These are phyloP conservation scores for Enteromius argenteus DNA, from an alignment of 2,797 vertebrate genomes.

Conservation along the genomic window DNA sequence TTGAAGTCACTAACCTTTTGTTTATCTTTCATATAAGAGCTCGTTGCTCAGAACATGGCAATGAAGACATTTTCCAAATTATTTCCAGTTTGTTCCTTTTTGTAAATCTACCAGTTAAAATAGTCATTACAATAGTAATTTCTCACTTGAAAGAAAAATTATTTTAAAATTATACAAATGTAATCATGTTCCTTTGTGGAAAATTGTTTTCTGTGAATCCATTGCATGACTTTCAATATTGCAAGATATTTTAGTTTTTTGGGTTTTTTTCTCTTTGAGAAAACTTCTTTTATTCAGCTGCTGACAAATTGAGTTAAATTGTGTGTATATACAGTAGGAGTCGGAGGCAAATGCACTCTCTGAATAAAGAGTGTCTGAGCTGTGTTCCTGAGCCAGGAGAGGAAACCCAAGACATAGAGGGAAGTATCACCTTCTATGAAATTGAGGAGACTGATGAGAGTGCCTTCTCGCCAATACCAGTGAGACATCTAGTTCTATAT, in stretches of 20 bases:
- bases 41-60: background rate
- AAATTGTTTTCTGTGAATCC: background rate
- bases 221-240: background rate
- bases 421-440: constrained; percentile 84
- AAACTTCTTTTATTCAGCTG: background rate
- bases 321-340: constrained; percentile 66
- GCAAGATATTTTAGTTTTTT: background rate
- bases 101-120: background rate
- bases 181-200: background rate
- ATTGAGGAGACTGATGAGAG: constrained; percentile 80
- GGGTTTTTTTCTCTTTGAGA: too few relatives aligned
- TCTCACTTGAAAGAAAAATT: background rate
- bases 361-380: constrained; percentile 87
- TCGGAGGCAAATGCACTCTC: constrained; percentile 81
- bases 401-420: constrained; percentile 80
- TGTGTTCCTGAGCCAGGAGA: constrained; percentile 77
- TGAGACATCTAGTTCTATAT: constrained; percentile 66
- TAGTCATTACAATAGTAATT: background rate
- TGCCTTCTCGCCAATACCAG: constrained; percentile 80
- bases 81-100: background rate
- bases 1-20: background rate
- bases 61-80: background rate
- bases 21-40: background rate
- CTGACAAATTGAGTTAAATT: background rate
- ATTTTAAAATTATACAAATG: background rate